These are phyloP conservation scores for Andrena cerasifolii DNA, from an alignment of 1,140 invertebrate species.

Conservation along the genomic window DNA sequence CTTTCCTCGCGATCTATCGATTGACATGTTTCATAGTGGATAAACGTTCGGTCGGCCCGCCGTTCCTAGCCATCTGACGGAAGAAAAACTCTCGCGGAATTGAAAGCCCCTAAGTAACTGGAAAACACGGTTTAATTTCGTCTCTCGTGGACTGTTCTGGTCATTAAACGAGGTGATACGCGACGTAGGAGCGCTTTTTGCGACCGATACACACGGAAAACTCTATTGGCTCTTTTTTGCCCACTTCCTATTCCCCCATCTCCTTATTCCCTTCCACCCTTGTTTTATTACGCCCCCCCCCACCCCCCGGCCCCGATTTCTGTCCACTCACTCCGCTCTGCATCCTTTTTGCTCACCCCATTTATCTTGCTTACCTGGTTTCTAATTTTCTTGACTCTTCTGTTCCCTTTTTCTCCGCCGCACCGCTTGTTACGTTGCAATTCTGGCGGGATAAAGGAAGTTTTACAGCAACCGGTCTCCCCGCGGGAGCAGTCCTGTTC, in stretches of 20 bases:
- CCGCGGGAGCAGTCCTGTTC: not conserved
- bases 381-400: not conserved
- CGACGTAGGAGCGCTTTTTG: slow-evolving; percentile 56
- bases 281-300: not conserved
- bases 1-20: not conserved
- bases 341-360: not conserved
- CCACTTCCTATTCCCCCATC: not conserved
- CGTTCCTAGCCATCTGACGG: not conserved
- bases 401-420: not conserved
- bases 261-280: not conserved
- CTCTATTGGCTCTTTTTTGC: slow-evolving; percentile 46
- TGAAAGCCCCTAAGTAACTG: slow-evolving; percentile 18
- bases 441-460: too few species aligned
- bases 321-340: slow-evolving; percentile 20
- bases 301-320: slow-evolving; percentile 24
- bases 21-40: slow-evolving; percentile 30
- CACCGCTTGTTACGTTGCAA: not conserved
- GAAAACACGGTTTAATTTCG: slow-evolving; percentile 61
- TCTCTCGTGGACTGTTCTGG: slow-evolving; percentile 40
- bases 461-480: too few species aligned
- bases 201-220: slow-evolving; percentile 43
- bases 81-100: not conserved
- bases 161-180: slow-evolving; percentile 58
- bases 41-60: not conserved
- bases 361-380: not conserved